phyloP scores from a whole-genome alignment of 2,113 vertebrate species.

The Tonatia bakeri region DNA sequence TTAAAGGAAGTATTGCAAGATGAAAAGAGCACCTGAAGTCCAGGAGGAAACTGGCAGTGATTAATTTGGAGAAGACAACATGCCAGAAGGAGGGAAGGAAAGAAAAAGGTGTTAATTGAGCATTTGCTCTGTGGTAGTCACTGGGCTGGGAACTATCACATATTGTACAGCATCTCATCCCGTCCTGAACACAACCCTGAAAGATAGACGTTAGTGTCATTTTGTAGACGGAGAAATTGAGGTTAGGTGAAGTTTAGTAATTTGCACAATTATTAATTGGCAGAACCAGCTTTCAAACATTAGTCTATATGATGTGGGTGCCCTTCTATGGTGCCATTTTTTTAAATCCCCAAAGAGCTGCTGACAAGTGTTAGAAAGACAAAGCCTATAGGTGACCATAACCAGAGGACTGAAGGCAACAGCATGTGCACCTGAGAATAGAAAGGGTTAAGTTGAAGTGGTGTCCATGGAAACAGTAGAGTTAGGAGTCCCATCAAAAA shows the following conservation, averaged over 20 bases:
- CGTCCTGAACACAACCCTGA: not conserved
- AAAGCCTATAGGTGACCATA: not conserved
- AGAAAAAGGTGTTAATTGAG: not conserved
- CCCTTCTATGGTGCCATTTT: not conserved
- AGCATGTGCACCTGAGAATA: too few species aligned
- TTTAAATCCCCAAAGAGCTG: not conserved
- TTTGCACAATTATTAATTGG: not conserved
- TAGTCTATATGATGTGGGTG: not conserved
- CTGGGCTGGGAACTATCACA: not conserved
- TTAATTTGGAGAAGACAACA: not conserved
- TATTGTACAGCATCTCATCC: not conserved
- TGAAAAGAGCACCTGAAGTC: not conserved
- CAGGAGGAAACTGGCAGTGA: not conserved
- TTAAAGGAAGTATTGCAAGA: not conserved
- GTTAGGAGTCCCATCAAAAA: not conserved
- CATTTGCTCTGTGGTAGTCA: not conserved
- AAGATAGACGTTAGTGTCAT: not conserved
- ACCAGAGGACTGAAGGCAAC: not conserved
- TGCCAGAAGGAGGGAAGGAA: not conserved
- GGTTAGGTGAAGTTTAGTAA: not conserved
- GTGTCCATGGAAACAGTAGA: not conserved
- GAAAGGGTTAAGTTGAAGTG: not conserved
- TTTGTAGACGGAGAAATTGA: not conserved
- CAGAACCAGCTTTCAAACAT: not conserved
- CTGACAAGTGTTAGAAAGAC: not conserved